Base-by-base conservation (phyloP, 2,888 invertebrate species). In the Dorcus parallelipipedus region DNA sequence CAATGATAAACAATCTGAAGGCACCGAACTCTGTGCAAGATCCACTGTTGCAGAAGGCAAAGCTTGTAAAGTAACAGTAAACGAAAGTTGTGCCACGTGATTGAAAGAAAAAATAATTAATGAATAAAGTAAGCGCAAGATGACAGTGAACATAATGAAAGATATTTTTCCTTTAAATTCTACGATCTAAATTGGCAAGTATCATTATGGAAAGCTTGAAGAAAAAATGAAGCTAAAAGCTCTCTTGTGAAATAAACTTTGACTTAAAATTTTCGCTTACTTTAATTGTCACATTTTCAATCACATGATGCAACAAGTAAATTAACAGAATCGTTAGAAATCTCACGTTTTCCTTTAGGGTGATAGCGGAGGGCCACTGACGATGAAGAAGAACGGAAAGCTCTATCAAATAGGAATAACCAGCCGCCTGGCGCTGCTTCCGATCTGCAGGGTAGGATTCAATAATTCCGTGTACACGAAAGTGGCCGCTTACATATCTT, bases 281-380 rank as follows among this genome's bases (percentile, higher is more conserved):
- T 33, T 33, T 26, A 26, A 26, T 26, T 33, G 26, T 33, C 6
- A 7, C 3, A 7, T 33, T 33, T 33, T 7, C 9, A 17, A 10
- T 10, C 14, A 14, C 14, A 7, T 17, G 42, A 6, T 42, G 14
- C 14, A 14, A 14, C 10, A 42, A 42, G 1, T 42, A 42, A 17
- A 42, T 17, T 41, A 1, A 41, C 9, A 41, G 3, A 41, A 45
- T 9, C 23, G 8, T 45, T 20, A 17, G 45, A 45, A 17, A 10
- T 9, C 45, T n/a, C 3, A 45, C 2, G 4, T 17, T 17, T 45
- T 9, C 20, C 71, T 71, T 54, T 62, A 77, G 77, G 77, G 77
- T 6, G 77, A 77, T 59, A 77, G 77, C 58, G 77, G 77, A 9
- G 76, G 77, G n/a, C 76, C 77, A 20, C 62, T 77, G 33, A 72